Evolutionary conservation across 1,140 invertebrate genomes (phyloP), one percentile per base, ranked within the genome.

Genomic region (Cataglyphis hispanica): DNA sequence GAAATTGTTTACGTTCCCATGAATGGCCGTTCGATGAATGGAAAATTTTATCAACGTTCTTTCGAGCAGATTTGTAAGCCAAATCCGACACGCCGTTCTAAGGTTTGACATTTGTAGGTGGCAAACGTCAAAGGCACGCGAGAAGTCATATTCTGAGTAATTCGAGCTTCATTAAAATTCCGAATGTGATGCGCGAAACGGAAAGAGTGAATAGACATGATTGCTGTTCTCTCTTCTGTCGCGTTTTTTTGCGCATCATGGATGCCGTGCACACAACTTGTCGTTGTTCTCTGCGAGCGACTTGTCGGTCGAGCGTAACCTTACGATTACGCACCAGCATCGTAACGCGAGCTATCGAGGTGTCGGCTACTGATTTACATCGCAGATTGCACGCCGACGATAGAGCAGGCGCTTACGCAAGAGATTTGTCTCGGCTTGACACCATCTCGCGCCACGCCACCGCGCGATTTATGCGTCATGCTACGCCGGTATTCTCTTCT

Each of bases 351-450:
- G 72, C 72, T n/a, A 64, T 84, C 53, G 27, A 53, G 37, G 43
- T 77, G 60, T 77, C 43, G 61, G 37, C 78, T 46, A n/a, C 72
- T 77, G 61, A 84, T 84, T 84, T 77, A 50, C 72, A 84, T 84
- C 60, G 60, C 34, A 75, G 81, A 84, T 76, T 16, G 50, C n/a
- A 8, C 74, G 46, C 22, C 61, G n/a, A 11, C 61, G 70, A 86
- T 86, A 66, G 27, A 67, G 46, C 46, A 16, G 27, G 6, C 25
- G 60, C 66, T 90, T 90, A 89, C 75, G 88, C 64, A 89, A 90
- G 53, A 61, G 63, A 87, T 84, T 87, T 66, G 80, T 75, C 80
- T 37, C 72, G 75, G 13, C 43, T 19, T 43, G 77, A 81, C 74
- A 74, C 64, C 87, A 50, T 58, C 64, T 50, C 50, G 46, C 25